A percentile compares a stretch with the other conserved stretches of the same genome.
phyloP scores from a whole-genome alignment of 2,797 vertebrate species.

The Thripadectes ignobilis region DNA sequence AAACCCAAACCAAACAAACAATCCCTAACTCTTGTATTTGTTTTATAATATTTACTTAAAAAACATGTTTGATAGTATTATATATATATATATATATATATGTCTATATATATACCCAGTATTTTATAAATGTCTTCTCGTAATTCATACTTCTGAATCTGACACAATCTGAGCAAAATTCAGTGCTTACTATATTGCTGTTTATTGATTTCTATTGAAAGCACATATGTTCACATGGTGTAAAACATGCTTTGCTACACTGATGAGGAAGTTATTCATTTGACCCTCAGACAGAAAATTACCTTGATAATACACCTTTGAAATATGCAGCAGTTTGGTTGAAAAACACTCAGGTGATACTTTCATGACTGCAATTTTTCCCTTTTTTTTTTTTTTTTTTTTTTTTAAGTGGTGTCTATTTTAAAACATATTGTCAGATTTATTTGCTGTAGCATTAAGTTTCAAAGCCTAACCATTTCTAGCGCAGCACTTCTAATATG shows the following conservation, averaged over 20 bases:
- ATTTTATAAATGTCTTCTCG: neutral
- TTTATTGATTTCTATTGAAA: neutral
- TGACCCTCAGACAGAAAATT: slow-evolving; percentile 62
- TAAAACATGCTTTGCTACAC: slow-evolving; percentile 33
- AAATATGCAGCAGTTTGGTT: slow-evolving; percentile 68
- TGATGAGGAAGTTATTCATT: slow-evolving; percentile 54
- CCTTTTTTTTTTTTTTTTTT: neutral
- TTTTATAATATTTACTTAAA: neutral
- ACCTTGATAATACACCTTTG: slow-evolving; percentile 53
- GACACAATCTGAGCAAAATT: neutral
- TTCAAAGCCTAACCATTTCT: slow-evolving; percentile 69
- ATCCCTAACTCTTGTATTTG: neutral
- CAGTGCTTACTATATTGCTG: neutral
- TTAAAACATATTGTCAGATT: slow-evolving; percentile 70
- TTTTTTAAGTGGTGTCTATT: slow-evolving; percentile 10
- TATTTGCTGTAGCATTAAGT: slow-evolving; percentile 70
- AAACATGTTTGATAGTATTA: neutral
- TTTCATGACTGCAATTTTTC: slow-evolving; percentile 70
- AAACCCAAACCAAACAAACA: too few species aligned
- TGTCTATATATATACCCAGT: too few species aligned
- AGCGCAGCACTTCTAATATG: slow-evolving; percentile 54
- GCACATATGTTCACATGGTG: neutral
- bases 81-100: too few species aligned
- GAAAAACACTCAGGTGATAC: slow-evolving; percentile 60
- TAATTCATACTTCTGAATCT: neutral